A percentile compares a stretch with the other conserved stretches of the same genome.
Conservation (phyloP, 1,140 invertebrate genomes). For the Drosophila melanica region DNA sequence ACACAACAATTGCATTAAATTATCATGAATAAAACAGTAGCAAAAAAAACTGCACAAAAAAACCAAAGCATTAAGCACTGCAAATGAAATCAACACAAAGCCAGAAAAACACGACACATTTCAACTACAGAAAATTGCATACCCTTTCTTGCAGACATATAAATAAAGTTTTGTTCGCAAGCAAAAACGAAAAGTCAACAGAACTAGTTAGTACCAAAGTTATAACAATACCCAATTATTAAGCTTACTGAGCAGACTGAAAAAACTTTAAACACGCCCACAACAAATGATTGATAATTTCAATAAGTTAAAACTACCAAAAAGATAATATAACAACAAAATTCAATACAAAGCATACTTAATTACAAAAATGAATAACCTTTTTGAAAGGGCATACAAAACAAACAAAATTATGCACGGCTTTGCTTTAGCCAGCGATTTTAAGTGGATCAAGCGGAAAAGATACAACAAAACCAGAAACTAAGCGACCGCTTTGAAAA, state of each 20-base stretch:
- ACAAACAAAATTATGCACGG: slow-evolving; percentile 69
- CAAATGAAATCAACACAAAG: slow-evolving; percentile 64
- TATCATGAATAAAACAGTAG: slow-evolving; percentile 57
- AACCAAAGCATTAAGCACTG: slow-evolving; percentile 50
- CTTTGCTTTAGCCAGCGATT: slow-evolving; percentile 35
- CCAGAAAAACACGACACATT: not conserved
- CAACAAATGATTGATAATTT: too few relatives aligned
- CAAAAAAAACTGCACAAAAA: slow-evolving; percentile 23
- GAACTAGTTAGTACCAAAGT: too few relatives aligned
- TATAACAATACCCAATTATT: too few relatives aligned
- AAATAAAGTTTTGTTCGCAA: too few relatives aligned
- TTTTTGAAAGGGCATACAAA: not conserved
- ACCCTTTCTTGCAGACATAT: not conserved
- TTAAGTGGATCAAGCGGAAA: slow-evolving; percentile 44
- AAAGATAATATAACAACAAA: not conserved
- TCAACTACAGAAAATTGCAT: not conserved
- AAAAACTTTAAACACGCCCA: too few relatives aligned
- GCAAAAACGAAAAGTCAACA: too few relatives aligned
- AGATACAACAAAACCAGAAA: slow-evolving; percentile 44
- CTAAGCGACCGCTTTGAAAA: slow-evolving; percentile 64
- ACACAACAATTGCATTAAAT: slow-evolving; percentile 70
- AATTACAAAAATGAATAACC: not conserved
- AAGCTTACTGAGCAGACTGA: too few relatives aligned
- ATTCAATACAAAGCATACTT: not conserved
- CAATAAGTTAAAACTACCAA: too few relatives aligned